Evolutionary conservation across 2,113 vertebrate species (phyloP).

Genomic region (Serilophus lunatus): DNA sequence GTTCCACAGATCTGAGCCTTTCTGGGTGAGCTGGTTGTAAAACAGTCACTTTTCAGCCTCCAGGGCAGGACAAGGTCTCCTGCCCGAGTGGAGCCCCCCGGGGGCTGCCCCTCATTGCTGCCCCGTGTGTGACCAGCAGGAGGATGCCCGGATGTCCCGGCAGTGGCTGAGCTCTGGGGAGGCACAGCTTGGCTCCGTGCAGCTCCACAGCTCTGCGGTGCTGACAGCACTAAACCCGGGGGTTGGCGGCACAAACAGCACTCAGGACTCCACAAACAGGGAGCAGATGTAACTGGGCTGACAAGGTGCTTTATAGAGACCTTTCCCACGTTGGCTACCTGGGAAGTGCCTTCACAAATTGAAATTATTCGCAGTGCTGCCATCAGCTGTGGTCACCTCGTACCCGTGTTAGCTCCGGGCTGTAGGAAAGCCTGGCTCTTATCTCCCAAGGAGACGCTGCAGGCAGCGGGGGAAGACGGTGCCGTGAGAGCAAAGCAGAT

Average conservation of each 20-base stretch:
- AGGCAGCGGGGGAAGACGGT: background rate
- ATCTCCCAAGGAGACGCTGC: background rate
- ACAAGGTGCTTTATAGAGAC: background rate
- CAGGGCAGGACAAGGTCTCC: background rate
- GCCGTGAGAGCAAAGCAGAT: background rate
- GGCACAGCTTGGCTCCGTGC: background rate
- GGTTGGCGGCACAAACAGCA: constrained; percentile 7
- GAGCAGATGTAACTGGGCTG: background rate
- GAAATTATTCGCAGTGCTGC: background rate
- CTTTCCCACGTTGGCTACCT: background rate
- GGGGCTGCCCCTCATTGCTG: background rate
- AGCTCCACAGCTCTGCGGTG: constrained; percentile 40
- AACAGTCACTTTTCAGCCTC: background rate
- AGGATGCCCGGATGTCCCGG: background rate
- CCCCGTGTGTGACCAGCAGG: background rate
- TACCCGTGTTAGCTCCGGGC: background rate
- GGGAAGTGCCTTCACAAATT: background rate
- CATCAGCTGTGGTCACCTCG: background rate
- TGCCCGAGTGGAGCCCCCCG: background rate
- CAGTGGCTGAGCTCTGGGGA: background rate
- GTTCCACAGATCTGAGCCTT: background rate
- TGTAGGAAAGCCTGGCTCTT: background rate
- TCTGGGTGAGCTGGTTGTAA: background rate
- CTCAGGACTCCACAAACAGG: background rate
- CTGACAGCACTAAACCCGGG: background rate